A percentile compares a stretch with the other conserved stretches of the same genome.
Conservation (phyloP, 1,140 invertebrate species). For the Caenorhabditis brenneri region DNA sequence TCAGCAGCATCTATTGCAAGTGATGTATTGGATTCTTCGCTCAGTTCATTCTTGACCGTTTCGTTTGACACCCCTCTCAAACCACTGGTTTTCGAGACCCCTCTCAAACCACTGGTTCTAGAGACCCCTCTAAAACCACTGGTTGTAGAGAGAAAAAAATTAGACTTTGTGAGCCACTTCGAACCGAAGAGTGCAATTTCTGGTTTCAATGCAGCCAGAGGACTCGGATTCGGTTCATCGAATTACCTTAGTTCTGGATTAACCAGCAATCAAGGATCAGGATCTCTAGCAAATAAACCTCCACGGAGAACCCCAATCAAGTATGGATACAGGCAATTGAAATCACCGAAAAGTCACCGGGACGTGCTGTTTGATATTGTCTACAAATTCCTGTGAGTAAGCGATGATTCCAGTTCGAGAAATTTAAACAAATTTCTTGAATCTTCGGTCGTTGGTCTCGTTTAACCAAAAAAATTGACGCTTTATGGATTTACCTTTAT, state of each 20-base stretch:
- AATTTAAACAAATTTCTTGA: background rate
- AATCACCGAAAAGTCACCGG: background rate
- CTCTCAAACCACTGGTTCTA: too few species aligned
- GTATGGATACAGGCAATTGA: slow-evolving; percentile 1
- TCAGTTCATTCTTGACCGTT: background rate
- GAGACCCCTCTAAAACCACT: too few species aligned
- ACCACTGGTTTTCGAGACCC: too few species aligned
- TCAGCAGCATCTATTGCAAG: background rate
- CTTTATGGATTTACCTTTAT: too few species aligned
- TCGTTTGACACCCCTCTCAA: too few species aligned
- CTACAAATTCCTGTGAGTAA: background rate
- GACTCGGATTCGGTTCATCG: background rate
- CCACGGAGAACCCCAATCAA: background rate
- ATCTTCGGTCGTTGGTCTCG: too few species aligned
- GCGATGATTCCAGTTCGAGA: too few species aligned
- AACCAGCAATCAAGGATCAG: background rate
- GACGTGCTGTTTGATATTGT: background rate
- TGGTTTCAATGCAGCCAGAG: too few species aligned
- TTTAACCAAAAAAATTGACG: too few species aligned
- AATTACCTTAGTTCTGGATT: too few species aligned
- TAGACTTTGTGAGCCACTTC: too few species aligned
- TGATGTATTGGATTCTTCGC: background rate
- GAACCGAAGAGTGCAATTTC: too few species aligned
- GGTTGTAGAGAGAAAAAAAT: background rate
- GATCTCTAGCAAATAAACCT: background rate